Conservation (phyloP, 2,113 vertebrate genomes). For the Spea bombifrons region DNA sequence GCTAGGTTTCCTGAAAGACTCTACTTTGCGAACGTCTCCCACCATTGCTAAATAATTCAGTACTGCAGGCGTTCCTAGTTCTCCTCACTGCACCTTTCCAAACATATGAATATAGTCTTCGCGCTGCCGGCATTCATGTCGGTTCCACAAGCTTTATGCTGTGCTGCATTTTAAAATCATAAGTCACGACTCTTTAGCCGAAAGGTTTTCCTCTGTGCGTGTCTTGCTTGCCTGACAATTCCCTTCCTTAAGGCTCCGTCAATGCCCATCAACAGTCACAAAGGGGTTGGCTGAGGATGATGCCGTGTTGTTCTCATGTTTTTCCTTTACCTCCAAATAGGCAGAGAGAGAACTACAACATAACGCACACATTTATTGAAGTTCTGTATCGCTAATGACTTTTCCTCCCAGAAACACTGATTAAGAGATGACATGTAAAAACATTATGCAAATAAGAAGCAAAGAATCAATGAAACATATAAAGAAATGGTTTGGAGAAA, state of each 20-base stretch:
- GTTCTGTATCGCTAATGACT: too few relatives aligned
- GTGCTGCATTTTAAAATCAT: slow-evolving; percentile 36
- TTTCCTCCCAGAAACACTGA: too few relatives aligned
- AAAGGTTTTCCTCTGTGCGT: slow-evolving; percentile 15
- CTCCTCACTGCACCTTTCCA: slow-evolving; percentile 48
- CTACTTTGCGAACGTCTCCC: background rate
- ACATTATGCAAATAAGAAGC: too few relatives aligned
- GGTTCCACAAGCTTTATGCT: slow-evolving; percentile 30
- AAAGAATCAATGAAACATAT: too few relatives aligned
- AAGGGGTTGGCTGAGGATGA: background rate
- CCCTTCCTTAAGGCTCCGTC: slow-evolving; percentile 18
- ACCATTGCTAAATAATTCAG: slow-evolving; percentile 45
- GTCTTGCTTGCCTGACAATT: slow-evolving; percentile 4
- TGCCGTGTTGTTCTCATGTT: background rate
- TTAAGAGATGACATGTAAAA: too few relatives aligned
- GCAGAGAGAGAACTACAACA: background rate
- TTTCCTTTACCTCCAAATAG: too few relatives aligned
- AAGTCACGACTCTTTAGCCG: slow-evolving; percentile 26
- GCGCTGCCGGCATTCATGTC: slow-evolving; percentile 56
- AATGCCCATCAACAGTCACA: slow-evolving; percentile 32
- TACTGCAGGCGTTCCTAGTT: background rate
- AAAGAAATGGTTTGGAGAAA: too few relatives aligned
- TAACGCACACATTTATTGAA: background rate
- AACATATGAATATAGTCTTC: slow-evolving; percentile 57
- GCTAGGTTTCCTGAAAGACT: slow-evolving; percentile 7